Conservation (phyloP, 2,888 invertebrate species). For the Drosophila rellima region DNA sequence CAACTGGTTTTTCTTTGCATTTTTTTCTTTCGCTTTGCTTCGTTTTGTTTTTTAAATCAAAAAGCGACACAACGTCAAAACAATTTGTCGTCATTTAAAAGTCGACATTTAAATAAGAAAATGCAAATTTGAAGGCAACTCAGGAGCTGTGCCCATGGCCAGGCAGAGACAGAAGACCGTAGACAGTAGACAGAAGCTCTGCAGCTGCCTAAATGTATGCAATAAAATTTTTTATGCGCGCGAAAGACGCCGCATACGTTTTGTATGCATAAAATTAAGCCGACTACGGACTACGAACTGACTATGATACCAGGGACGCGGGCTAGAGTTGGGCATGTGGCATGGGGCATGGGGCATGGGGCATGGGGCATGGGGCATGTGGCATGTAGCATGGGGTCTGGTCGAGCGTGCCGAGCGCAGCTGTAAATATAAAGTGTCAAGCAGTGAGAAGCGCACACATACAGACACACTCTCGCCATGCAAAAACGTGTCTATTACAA, state of each 20-base stretch:
- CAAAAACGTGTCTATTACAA: slow-evolving; percentile 81
- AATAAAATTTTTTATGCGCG: slow-evolving; percentile 77
- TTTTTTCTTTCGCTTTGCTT: slow-evolving; percentile 22
- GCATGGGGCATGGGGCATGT: not conserved
- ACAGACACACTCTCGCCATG: slow-evolving; percentile 36
- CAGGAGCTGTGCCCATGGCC: slow-evolving; percentile 17
- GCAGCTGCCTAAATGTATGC: slow-evolving; percentile 76
- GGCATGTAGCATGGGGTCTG: slow-evolving; percentile 27
- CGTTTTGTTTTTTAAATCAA: slow-evolving; percentile 70
- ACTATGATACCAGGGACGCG: slow-evolving; percentile 26
- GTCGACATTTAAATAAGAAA: slow-evolving; percentile 81
- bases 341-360: not conserved
- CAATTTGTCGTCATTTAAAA: slow-evolving; percentile 81
- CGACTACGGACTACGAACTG: slow-evolving; percentile 27
- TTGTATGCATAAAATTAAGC: slow-evolving; percentile 78
- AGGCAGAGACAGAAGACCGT: slow-evolving; percentile 23
- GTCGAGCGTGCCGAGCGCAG: slow-evolving; percentile 75
- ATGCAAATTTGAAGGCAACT: slow-evolving; percentile 74
- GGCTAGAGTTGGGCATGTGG: not conserved
- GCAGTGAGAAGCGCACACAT: slow-evolving; percentile 39
- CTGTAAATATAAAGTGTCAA: slow-evolving; percentile 78
- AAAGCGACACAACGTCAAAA: slow-evolving; percentile 81
- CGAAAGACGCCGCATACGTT: slow-evolving; percentile 73
- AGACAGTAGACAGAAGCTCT: slow-evolving; percentile 41
- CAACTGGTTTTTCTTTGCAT: slow-evolving; percentile 57